Evolutionary conservation across 2,797 vertebrate genomes (phyloP).

Genomic region (Diglossa cyanea): DNA sequence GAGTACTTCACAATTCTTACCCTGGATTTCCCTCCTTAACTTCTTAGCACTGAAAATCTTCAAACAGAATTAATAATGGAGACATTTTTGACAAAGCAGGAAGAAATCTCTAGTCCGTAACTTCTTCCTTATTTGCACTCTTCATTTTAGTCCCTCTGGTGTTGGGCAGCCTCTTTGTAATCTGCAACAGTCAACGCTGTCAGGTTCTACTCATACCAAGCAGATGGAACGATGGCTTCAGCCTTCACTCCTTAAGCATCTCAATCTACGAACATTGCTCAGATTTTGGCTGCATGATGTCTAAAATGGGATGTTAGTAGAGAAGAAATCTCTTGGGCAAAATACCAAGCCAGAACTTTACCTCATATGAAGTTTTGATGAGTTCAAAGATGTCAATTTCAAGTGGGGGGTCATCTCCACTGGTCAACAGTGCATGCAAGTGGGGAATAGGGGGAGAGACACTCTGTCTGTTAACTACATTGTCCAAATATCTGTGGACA

Average conservation of each 20-base stretch:
- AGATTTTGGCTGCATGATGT: neutral
- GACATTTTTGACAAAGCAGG: neutral
- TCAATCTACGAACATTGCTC: neutral
- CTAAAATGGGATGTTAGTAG: neutral
- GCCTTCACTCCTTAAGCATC: neutral
- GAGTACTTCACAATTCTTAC: neutral
- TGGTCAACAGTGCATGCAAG: slow-evolving; percentile 88
- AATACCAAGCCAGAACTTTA: slow-evolving; percentile 47
- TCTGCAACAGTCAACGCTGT: neutral
- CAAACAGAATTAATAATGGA: neutral
- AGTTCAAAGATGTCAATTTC: slow-evolving; percentile 92
- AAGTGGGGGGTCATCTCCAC: slow-evolving; percentile 85
- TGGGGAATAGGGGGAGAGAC: slow-evolving; percentile 89
- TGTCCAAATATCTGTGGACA: slow-evolving; percentile 88
- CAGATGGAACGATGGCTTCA: neutral
- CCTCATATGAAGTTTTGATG: slow-evolving; percentile 92
- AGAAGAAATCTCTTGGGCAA: neutral
- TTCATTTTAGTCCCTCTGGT: neutral
- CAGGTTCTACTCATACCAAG: neutral
- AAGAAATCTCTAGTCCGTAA: neutral
- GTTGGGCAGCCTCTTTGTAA: neutral
- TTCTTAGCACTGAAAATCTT: neutral
- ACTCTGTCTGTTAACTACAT: slow-evolving; percentile 90
- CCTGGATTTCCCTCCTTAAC: neutral
- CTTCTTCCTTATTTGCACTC: neutral